phyloP scores from a whole-genome alignment of 2,113 vertebrate genomes.

The Calyptommatus sinebrachiatus region DNA sequence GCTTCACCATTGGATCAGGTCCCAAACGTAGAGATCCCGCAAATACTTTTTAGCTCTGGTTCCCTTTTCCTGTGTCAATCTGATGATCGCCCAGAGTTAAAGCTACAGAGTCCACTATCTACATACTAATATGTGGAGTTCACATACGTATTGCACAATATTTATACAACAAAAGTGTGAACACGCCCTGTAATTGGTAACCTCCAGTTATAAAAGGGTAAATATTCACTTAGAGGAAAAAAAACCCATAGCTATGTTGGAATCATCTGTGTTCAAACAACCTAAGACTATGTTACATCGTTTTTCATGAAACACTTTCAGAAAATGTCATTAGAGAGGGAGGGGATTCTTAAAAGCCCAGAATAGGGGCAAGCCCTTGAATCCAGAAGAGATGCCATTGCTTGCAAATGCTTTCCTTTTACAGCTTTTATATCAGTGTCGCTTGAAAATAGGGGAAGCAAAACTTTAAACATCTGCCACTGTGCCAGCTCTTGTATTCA shows the following conservation, averaged over 20 bases:
- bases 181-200: neutral
- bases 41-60: too few species aligned
- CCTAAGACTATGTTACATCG: constrained; percentile 58
- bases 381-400: constrained; percentile 49
- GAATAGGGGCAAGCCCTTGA: constrained; percentile 50
- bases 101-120: too few species aligned
- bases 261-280: constrained; percentile 45
- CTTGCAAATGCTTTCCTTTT: constrained; percentile 69
- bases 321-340: constrained; percentile 55
- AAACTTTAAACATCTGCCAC: constrained; percentile 61
- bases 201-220: neutral
- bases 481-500: constrained; percentile 38
- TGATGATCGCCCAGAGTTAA: too few species aligned
- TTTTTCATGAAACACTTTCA: constrained; percentile 63
- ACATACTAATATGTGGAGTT: too few species aligned
- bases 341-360: constrained; percentile 52
- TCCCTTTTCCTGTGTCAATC: too few species aligned
- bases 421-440: constrained; percentile 70
- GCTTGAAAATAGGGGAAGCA: constrained; percentile 56
- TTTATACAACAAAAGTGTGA: too few species aligned
- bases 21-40: too few species aligned
- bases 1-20: neutral
- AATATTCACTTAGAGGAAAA: constrained; percentile 34
- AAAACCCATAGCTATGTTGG: constrained; percentile 27
- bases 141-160: too few species aligned